These are phyloP conservation scores for Pogonocherus hispidulus DNA, from an alignment of 2,888 invertebrate species.

Conservation along the genomic window DNA sequence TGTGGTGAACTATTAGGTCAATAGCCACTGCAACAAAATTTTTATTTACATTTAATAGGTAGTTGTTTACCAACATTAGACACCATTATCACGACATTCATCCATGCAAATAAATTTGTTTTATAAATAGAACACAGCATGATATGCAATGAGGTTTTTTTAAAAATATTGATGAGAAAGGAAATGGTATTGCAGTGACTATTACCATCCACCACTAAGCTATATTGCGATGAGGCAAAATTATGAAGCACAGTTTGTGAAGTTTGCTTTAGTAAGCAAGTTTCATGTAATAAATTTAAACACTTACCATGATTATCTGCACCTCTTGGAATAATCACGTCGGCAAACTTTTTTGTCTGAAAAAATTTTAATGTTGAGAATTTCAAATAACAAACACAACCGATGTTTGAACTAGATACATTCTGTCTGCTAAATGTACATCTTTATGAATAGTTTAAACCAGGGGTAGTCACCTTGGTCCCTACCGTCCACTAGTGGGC, in stretches of 20 bases:
- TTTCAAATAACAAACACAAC: slow-evolving; percentile 21
- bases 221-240: slow-evolving; percentile 25
- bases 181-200: slow-evolving; percentile 62
- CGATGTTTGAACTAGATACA: too few species aligned
- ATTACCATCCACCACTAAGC: slow-evolving; percentile 56
- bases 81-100: slow-evolving; percentile 38
- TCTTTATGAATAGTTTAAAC: too few species aligned
- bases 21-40: slow-evolving; percentile 95
- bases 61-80: slow-evolving; percentile 12
- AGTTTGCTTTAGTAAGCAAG: slow-evolving; percentile 16
- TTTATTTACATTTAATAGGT: slow-evolving; percentile 21
- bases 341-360: slow-evolving; percentile 99
- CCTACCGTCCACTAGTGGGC: too few species aligned
- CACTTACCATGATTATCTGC: slow-evolving; percentile 95
- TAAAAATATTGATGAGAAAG: slow-evolving; percentile 25
- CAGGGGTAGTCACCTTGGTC: too few species aligned
- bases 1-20: slow-evolving; percentile 99
- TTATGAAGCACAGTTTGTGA: slow-evolving; percentile 16
- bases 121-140: slow-evolving; percentile 10
- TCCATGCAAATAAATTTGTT: slow-evolving; percentile 28
- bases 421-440: too few species aligned
- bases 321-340: slow-evolving; percentile 98
- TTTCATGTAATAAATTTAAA: slow-evolving; percentile 17
- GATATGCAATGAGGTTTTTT: slow-evolving; percentile 15
- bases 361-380: too few species aligned